phyloP scores from a whole-genome alignment of 2,797 vertebrate genomes.

The Remorina albescens region DNA sequence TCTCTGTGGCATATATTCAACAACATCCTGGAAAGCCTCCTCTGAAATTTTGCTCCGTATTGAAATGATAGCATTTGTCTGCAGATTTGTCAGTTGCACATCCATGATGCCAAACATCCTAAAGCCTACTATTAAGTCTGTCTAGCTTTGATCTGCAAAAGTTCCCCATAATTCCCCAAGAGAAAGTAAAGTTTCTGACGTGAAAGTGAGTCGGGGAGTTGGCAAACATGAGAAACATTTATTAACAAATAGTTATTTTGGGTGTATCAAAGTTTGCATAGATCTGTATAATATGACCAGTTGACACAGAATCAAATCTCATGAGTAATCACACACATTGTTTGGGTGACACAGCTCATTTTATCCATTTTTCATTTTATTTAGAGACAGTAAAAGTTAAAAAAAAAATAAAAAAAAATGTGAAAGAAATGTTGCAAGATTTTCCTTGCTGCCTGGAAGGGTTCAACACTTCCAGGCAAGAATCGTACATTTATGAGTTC shows the following conservation, averaged over 20 bases:
- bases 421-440: neutral
- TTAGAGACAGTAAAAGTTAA: conserved; percentile 7
- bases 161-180: neutral
- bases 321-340: neutral
- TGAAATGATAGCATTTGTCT: no score
- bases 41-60: no score
- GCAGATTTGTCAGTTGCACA: no score
- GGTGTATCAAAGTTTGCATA: conserved; percentile 7
- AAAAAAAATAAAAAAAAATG: neutral
- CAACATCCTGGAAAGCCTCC: no score
- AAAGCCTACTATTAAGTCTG: no score
- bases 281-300: neutral
- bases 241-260: conserved; percentile 1
- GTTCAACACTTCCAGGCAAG: neutral
- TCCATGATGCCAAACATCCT: no score
- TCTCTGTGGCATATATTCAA: no score
- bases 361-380: neutral
- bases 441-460: neutral
- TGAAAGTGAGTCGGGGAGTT: neutral
- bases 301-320: neutral
- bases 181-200: neutral
- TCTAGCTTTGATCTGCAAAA: no score
- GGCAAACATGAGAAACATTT: conserved; percentile 1
- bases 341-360: no score
- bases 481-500: conserved; percentile 1